phyloP scores from a whole-genome alignment of 2,797 vertebrate genomes.

The Anguilla anguilla region DNA sequence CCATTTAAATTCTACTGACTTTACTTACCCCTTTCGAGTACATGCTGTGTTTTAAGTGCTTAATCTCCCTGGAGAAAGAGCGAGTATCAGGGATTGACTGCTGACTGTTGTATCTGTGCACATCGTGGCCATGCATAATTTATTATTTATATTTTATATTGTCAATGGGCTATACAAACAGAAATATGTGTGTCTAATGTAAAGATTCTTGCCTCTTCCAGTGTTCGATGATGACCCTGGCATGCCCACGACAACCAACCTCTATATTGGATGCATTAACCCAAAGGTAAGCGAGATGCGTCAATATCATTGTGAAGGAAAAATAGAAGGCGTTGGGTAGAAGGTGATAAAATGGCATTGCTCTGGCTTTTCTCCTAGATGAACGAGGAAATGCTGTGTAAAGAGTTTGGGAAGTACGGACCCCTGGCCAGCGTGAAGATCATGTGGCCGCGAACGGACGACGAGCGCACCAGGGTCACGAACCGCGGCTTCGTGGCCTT shows the following conservation, averaged over 20 bases:
- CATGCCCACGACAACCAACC: slow-evolving; percentile 77
- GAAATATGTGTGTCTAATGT: not conserved
- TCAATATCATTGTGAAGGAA: not conserved
- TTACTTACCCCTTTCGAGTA: not conserved
- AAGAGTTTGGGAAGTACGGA: slow-evolving; percentile 82
- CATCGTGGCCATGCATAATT: not conserved
- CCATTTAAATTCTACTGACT: not conserved
- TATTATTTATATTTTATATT: not conserved
- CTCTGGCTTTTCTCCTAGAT: slow-evolving; percentile 60
- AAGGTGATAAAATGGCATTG: not conserved
- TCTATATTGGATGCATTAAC: slow-evolving; percentile 82
- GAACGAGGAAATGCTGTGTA: slow-evolving; percentile 83
- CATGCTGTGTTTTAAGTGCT: not conserved
- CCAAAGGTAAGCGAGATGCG: slow-evolving; percentile 69
- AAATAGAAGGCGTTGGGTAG: not conserved
- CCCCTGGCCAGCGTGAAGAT: slow-evolving; percentile 83
- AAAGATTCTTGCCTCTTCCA: slow-evolving; percentile 36
- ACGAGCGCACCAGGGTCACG: slow-evolving; percentile 75
- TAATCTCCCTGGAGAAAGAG: not conserved
- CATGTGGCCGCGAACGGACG: slow-evolving; percentile 83
- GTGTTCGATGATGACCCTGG: slow-evolving; percentile 78
- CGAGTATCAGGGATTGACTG: not conserved
- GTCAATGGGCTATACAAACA: not conserved
- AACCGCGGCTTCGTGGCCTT: slow-evolving; percentile 82
- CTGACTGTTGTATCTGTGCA: not conserved